Conservation (phyloP, 2,888 invertebrate species). For the Drosophila multiciliata region DNA sequence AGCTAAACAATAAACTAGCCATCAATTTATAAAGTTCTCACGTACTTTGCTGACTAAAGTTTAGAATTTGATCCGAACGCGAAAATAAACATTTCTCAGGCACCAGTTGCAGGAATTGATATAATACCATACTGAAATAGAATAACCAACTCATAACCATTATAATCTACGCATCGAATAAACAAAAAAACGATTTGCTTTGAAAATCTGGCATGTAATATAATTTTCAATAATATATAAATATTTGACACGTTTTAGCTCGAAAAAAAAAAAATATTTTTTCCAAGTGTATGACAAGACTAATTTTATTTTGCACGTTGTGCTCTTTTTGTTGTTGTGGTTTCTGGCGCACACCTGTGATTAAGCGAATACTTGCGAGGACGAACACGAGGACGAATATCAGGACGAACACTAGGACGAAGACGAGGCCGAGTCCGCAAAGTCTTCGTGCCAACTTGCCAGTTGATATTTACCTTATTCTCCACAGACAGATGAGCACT, state of each 20-base stretch:
- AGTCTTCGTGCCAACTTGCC: constrained; percentile 58
- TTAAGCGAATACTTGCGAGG: constrained; percentile 69
- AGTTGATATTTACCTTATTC: constrained; percentile 77
- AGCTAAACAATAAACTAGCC: neutral
- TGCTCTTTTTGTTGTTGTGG: constrained; percentile 41
- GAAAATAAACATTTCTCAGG: neutral
- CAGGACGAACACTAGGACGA: constrained; percentile 47
- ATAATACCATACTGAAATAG: neutral
- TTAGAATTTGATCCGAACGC: neutral
- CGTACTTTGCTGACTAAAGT: neutral
- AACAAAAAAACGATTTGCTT: neutral
- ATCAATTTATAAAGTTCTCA: neutral
- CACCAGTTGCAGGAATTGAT: neutral
- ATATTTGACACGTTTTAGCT: neutral
- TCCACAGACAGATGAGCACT: constrained; percentile 33
- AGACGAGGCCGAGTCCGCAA: constrained; percentile 44
- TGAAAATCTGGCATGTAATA: neutral
- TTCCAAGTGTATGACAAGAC: constrained; percentile 18
- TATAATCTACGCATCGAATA: neutral
- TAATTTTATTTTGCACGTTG: constrained; percentile 62
- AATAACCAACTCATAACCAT: neutral
- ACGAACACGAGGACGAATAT: constrained; percentile 45
- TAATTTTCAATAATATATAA: neutral
- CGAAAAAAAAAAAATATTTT: neutral
- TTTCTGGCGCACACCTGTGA: constrained; percentile 70